phyloP scores from a whole-genome alignment of 2,797 vertebrate genomes.

The Decapterus maruadsi region DNA sequence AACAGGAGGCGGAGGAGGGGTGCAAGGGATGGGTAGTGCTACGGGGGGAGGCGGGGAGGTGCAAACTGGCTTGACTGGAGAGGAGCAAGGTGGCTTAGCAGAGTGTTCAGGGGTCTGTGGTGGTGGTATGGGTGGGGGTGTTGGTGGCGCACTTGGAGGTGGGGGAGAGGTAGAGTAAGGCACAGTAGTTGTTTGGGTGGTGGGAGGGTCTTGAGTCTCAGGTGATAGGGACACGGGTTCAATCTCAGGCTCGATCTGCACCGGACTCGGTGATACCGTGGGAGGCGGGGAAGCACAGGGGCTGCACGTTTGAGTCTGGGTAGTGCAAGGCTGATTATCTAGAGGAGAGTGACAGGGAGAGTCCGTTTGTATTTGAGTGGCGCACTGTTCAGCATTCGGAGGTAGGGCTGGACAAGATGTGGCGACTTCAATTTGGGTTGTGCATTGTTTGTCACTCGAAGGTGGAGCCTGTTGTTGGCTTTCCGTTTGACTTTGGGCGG shows the following conservation, averaged over 20 bases:
- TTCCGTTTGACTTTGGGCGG: conserved; percentile 74
- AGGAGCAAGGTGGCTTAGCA: conserved; percentile 50
- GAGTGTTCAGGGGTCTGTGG: conserved; percentile 58
- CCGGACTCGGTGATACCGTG: conserved; percentile 38
- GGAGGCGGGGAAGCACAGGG: conserved; percentile 56
- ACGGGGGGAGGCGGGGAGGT: conserved; percentile 31
- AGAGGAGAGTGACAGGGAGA: conserved; percentile 44
- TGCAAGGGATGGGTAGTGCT: conserved; percentile 39
- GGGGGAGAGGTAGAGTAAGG: conserved; percentile 78
- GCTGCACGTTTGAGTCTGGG: conserved; percentile 62
- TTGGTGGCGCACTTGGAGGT: conserved; percentile 56
- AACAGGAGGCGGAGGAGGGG: conserved; percentile 39
- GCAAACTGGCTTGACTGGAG: conserved; percentile 58
- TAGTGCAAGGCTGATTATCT: conserved; percentile 56
- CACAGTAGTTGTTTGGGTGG: conserved; percentile 72
- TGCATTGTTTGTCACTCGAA: conserved; percentile 59
- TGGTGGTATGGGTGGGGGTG: neutral
- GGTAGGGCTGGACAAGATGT: conserved; percentile 53
- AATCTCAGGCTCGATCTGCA: conserved; percentile 52
- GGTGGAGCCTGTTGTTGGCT: conserved; percentile 50
- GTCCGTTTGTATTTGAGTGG: conserved; percentile 62
- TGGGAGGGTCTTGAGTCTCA: conserved; percentile 49
- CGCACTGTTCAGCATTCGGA: conserved; percentile 59
- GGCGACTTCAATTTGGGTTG: conserved; percentile 56
- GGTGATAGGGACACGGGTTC: conserved; percentile 31